Percentiles rank a stretch among this genome's conserved stretches.
These are phyloP conservation scores for Acrobasis repandana DNA, from an alignment of 2,888 invertebrate species.

Conservation along the genomic window DNA sequence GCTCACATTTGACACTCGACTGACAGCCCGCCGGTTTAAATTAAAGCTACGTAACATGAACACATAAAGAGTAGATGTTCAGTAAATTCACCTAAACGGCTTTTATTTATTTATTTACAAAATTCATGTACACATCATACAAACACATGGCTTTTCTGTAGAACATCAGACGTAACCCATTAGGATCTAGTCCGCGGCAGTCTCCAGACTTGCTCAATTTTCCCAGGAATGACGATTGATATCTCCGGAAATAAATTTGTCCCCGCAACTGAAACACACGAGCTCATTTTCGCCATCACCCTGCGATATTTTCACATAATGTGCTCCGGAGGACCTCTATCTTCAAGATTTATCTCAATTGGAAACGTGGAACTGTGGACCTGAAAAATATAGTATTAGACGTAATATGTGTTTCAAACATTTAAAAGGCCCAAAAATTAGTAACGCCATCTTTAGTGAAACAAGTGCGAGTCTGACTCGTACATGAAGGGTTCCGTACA, in stretches of 20 bases:
- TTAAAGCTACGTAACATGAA: too few relatives aligned
- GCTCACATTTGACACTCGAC: too few relatives aligned
- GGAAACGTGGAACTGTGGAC: constrained; percentile 47
- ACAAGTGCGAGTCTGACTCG: too few relatives aligned
- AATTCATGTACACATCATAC: too few relatives aligned
- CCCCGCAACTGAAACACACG: constrained; percentile 50
- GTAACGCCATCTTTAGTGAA: too few relatives aligned
- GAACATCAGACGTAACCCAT: neutral
- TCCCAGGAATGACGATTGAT: constrained; percentile 47
- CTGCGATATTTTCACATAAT: constrained; percentile 64
- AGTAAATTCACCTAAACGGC: too few relatives aligned
- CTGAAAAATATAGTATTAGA: constrained; percentile 35
- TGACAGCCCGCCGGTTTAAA: too few relatives aligned
- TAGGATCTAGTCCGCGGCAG: constrained; percentile 15
- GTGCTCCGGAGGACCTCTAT: constrained; percentile 57
- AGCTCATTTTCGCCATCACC: constrained; percentile 60
- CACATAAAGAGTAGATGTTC: too few relatives aligned
- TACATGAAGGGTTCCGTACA: too few relatives aligned
- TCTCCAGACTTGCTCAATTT: constrained; percentile 35
- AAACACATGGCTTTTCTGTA: too few relatives aligned
- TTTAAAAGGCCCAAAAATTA: too few relatives aligned
- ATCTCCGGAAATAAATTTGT: constrained; percentile 47
- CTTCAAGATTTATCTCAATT: constrained; percentile 66
- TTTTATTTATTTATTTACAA: too few relatives aligned
- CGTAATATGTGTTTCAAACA: neutral